Evolutionary conservation across 1,140 invertebrate species (phyloP).

Genomic region (Brachionus plicatilis): DNA sequence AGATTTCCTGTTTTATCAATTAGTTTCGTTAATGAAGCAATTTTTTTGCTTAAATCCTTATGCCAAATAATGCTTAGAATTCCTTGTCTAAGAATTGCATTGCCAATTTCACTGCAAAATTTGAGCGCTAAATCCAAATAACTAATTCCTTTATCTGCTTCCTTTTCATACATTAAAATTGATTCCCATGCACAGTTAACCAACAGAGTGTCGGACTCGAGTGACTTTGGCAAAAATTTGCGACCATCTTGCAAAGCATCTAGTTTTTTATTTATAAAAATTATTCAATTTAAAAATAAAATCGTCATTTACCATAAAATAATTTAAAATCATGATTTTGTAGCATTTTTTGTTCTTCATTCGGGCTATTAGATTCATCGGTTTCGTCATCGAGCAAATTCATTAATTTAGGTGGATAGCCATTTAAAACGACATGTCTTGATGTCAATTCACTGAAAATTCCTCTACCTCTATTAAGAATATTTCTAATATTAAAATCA

Average conservation of each 20-base stretch:
- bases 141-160: slow-evolving; percentile 62
- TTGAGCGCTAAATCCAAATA: slow-evolving; percentile 63
- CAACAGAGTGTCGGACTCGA: slow-evolving; percentile 69
- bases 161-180: slow-evolving; percentile 74
- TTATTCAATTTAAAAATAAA: not conserved
- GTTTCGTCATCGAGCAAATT: not conserved
- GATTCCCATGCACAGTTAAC: slow-evolving; percentile 85
- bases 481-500: slow-evolving; percentile 8
- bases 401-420: slow-evolving; percentile 7
- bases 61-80: slow-evolving; percentile 39
- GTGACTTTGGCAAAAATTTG: slow-evolving; percentile 73
- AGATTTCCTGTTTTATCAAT: slow-evolving; percentile 11
- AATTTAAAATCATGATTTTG: not conserved
- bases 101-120: slow-evolving; percentile 62
- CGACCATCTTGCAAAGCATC: slow-evolving; percentile 56
- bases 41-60: not conserved
- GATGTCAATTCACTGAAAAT: slow-evolving; percentile 27
- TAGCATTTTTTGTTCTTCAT: not conserved
- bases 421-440: slow-evolving; percentile 9
- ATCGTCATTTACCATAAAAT: slow-evolving; percentile 25
- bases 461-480: slow-evolving; percentile 9
- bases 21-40: not conserved
- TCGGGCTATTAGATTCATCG: not conserved
- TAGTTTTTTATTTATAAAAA: slow-evolving; percentile 41
- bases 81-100: slow-evolving; percentile 65